These are phyloP conservation scores for Eciton burchellii DNA, from an alignment of 1,140 invertebrate species.

Conservation along the genomic window DNA sequence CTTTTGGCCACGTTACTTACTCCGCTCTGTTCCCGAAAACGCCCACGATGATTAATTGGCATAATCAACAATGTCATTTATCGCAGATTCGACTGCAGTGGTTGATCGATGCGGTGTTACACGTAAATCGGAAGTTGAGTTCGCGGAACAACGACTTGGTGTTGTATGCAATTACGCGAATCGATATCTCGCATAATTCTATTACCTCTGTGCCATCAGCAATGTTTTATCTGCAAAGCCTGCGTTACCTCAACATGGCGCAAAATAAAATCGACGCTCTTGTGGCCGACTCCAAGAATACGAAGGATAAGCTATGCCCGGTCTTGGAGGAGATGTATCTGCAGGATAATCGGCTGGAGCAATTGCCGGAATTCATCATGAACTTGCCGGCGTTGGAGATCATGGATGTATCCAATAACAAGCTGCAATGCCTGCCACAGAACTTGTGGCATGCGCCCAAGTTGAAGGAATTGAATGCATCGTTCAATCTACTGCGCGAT, in stretches of 20 bases:
- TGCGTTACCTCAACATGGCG: slow-evolving; percentile 93
- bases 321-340: slow-evolving; percentile 95
- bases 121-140: slow-evolving; percentile 94
- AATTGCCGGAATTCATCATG: slow-evolving; percentile 93
- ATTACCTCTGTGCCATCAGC: slow-evolving; percentile 92
- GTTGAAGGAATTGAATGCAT: slow-evolving; percentile 95
- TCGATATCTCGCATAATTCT: slow-evolving; percentile 97
- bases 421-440: slow-evolving; percentile 93
- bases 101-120: slow-evolving; percentile 93
- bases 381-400: slow-evolving; percentile 92
- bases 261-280: slow-evolving; percentile 90
- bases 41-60: slow-evolving; percentile 98
- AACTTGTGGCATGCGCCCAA: slow-evolving; percentile 96
- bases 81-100: slow-evolving; percentile 91
- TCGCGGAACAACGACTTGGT: slow-evolving; percentile 90
- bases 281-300: slow-evolving; percentile 85
- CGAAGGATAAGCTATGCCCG: slow-evolving; percentile 87
- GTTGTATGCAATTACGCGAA: slow-evolving; percentile 95
- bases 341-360: slow-evolving; percentile 94
- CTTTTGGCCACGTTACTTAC: slow-evolving; percentile 90
- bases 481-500: slow-evolving; percentile 95
- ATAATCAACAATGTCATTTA: slow-evolving; percentile 91
- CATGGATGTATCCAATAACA: slow-evolving; percentile 97
- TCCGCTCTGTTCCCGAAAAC: slow-evolving; percentile 93
- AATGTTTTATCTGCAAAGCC: slow-evolving; percentile 91